Evolutionary conservation across 2,113 vertebrate genomes (phyloP).

Genomic region (Serilophus lunatus): DNA sequence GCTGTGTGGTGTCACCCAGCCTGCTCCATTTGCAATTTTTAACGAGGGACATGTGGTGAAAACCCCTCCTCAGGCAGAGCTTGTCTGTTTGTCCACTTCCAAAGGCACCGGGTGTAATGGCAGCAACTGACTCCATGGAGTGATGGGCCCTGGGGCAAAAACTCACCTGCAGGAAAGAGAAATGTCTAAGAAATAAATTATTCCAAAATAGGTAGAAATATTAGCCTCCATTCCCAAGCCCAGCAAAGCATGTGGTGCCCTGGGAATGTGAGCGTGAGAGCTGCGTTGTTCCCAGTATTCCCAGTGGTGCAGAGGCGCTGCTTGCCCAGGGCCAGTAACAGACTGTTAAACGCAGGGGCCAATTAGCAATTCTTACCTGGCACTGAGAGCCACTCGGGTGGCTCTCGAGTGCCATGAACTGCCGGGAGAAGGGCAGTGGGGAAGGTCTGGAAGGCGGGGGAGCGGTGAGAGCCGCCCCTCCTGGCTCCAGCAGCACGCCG

Average conservation of each 20-base stretch:
- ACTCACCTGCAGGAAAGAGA: not conserved
- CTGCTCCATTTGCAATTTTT: not conserved
- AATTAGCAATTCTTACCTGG: not conserved
- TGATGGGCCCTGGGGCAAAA: not conserved
- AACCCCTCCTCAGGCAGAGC: not conserved
- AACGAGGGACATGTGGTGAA: not conserved
- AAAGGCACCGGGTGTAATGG: not conserved
- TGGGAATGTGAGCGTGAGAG: rapidly evolving
- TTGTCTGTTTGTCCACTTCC: not conserved
- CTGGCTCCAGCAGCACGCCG: not conserved
- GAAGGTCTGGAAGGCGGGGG: not conserved
- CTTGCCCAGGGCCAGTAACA: not conserved
- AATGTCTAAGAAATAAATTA: not conserved
- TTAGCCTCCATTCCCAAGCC: not conserved
- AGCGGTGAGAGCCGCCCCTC: not conserved
- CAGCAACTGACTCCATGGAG: not conserved
- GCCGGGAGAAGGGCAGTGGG: not conserved
- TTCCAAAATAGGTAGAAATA: not conserved
- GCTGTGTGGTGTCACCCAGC: not conserved
- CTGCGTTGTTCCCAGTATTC: rapidly evolving
- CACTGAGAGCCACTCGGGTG: rapidly evolving
- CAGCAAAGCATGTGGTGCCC: rapidly evolving
- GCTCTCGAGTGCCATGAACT: rapidly evolving
- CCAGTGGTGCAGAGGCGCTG: rapidly evolving
- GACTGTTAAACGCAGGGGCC: rapidly evolving